These are phyloP conservation scores for Mareca strepera DNA, from an alignment of 2,797 vertebrate species.

Conservation along the genomic window DNA sequence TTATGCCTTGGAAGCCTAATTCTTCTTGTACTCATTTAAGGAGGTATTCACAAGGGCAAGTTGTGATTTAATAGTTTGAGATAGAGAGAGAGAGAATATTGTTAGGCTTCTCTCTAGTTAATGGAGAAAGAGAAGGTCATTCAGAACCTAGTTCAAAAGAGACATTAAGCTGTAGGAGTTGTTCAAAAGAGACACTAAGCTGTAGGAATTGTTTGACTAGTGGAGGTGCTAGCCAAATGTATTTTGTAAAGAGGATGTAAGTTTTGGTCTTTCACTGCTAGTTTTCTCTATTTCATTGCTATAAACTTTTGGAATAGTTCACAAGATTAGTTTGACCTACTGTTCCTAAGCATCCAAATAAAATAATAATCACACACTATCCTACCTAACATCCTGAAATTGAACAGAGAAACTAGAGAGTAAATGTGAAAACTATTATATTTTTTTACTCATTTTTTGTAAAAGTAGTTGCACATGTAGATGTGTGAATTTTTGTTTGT, in stretches of 20 bases:
- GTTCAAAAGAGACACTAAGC: neutral
- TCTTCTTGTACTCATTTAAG: neutral
- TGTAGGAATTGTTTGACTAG: neutral
- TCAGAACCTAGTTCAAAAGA: neutral
- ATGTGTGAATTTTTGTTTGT: neutral
- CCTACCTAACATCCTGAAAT: neutral
- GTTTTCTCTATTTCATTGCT: neutral
- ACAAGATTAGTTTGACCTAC: neutral
- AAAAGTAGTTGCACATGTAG: neutral
- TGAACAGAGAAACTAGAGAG: neutral
- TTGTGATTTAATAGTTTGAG: neutral
- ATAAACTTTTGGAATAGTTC: slow-evolving; percentile 43
- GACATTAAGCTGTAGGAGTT: neutral
- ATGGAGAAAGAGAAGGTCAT: neutral
- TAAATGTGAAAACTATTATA: neutral
- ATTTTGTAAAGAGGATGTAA: slow-evolving; percentile 20
- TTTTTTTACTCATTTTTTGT: neutral
- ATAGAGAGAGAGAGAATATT: neutral
- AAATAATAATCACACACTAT: neutral
- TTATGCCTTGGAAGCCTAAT: neutral
- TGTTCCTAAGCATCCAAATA: slow-evolving; percentile 7
- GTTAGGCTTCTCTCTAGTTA: neutral
- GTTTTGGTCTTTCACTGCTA: neutral
- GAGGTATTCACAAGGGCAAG: neutral
- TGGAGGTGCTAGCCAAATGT: slow-evolving; percentile 18